Base-by-base conservation (phyloP, 1,140 invertebrate species). In the Drosophila melanica region DNA sequence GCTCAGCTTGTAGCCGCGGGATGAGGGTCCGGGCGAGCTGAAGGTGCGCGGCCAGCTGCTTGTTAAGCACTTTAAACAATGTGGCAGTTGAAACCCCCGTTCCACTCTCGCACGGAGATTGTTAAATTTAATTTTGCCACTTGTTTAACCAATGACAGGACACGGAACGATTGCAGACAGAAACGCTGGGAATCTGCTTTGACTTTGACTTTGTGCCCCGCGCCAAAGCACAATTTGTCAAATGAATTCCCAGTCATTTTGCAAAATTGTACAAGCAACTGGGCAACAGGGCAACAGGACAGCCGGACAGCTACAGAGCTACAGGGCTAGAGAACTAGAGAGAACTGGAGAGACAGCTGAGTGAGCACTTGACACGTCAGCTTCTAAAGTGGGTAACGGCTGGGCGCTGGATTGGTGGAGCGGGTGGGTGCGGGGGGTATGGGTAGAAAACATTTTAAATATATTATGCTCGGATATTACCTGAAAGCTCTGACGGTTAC, bases 61-160 rank as follows among this genome's bases (percentile, higher is more conserved):
- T 89, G 84, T 89, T 89, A 89, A 75, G 84, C 84, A 84, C 84
- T 82, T 87, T 87, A 82, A 87, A 87, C 82, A 89, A 84, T 87
- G 79, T 71, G 79, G 79, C 59, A 23, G 20, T 12, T 48, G 6
- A 16, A 10, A 2, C 8, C 7, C 16, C 10, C n/a, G 18, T 18
- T 30, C 33, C 33, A 20, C n/a, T 7, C 16, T 6, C 37, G 50
- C 3, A 37, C n/a, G n/a, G 27, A 78, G 62, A 78, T 89, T 87
- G 82, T 87, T 87, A 89, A 84, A 87, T 87, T 84, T 87, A 87
- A 87, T 87, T 87, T 77, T 89, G 84, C 79, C 84, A 87, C 84
- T 87, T 87, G 79, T 73, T 79, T 81, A 77, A 87, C 82, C 81
- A 82, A 89, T 82, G 82, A 89, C 84, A 84, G 84, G 69, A 73